phyloP scores from a whole-genome alignment of 2,113 vertebrate species.

The Oreotrochilus melanogaster region DNA sequence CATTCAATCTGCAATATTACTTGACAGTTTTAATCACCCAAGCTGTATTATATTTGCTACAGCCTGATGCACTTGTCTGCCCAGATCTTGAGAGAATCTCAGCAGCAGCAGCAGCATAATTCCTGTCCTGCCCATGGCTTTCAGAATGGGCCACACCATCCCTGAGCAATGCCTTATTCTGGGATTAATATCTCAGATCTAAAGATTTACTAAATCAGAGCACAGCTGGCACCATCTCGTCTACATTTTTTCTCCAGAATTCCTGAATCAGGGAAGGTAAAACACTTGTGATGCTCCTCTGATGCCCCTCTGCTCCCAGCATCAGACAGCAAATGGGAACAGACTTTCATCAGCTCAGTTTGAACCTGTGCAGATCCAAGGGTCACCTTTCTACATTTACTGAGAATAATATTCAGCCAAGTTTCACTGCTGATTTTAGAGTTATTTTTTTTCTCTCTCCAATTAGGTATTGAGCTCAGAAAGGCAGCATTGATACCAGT shows the following conservation, averaged over 20 bases:
- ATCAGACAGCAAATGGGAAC: neutral
- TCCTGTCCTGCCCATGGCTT: neutral
- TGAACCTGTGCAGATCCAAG: constrained; percentile 3
- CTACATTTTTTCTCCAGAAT: neutral
- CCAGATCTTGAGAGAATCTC: neutral
- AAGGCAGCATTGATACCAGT: neutral
- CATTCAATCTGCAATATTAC: constrained; percentile 20
- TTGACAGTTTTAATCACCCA: constrained; percentile 51
- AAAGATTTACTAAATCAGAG: neutral
- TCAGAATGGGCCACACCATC: neutral
- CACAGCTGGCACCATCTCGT: neutral
- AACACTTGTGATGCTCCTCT: neutral
- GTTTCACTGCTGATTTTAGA: neutral
- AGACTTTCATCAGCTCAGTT: constrained; percentile 21
- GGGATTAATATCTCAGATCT: neutral
- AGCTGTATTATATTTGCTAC: neutral
- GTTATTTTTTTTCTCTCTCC: neutral
- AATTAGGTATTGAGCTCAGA: neutral
- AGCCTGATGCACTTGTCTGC: neutral
- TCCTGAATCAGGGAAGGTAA: neutral
- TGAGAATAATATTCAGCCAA: neutral
- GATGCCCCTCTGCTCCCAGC: neutral
- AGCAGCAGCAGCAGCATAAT: neutral
- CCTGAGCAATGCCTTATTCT: neutral
- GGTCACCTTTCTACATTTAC: neutral